Base-by-base conservation (phyloP, 1,140 invertebrate species). In the Macrostomum lignano region DNA sequence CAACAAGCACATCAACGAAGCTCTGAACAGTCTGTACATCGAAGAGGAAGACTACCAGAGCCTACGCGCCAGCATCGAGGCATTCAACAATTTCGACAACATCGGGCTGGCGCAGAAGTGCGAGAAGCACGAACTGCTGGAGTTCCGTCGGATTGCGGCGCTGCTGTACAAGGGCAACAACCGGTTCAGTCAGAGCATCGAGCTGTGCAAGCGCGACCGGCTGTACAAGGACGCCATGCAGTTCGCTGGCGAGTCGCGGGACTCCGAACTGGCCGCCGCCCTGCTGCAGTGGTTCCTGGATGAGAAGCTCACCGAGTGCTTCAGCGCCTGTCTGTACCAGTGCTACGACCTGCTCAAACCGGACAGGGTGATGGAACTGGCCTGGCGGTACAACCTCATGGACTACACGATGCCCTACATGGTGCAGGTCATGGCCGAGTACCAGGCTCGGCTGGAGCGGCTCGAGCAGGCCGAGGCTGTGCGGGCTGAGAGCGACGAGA, bases 121-220 rank as follows among this genome's bases (percentile, higher is more conserved):
- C 13, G 88, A 98, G 59, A 93, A 91, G 59, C 88, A 98, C 52
- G 86, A 96, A 60, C 64, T 98, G 24, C 91, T 91, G 31, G 91
- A 98, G 61, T 98, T 98, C 60, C 67, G 91, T 58, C 69, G 91
- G 44, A 96, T 98, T 52, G 86, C 88, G 23, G 91, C 91, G 17
- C 96, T 96, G 57, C 61, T 98, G 17, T 98, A 96, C 64, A 96
- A 94, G 65, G 82, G 86, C 40, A 96, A 96, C 61, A 96, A 98
- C 57, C 68, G 88, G 54, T 98, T 88, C 88, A 94, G 93, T 61
- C 88, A 98, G 52, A 86, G 79, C 25, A 84, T 99, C 31, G 88
- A 96, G 35, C 25, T 5, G 9, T 35, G 10, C 7, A 4, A 9
- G 11, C 25, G 7, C 13, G 7, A n/a, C 21, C 7, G 7, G 20